These are phyloP conservation scores for Spialia ferax DNA, from an alignment of 2,888 invertebrate genomes.

Conservation along the genomic window DNA sequence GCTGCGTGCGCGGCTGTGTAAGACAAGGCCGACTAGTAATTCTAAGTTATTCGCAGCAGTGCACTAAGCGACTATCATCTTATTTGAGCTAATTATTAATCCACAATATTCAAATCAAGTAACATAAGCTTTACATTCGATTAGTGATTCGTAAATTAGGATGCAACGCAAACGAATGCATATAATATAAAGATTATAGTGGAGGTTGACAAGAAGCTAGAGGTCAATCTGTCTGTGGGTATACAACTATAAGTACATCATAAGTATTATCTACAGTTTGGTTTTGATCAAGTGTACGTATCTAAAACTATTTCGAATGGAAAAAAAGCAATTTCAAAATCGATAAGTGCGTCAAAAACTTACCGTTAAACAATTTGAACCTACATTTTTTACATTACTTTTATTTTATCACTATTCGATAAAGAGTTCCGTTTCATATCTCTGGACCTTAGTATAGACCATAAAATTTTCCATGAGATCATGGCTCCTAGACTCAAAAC, in stretches of 20 bases:
- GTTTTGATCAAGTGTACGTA: no score
- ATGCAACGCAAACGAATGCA: no score
- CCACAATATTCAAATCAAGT: neutral
- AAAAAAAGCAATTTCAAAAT: neutral
- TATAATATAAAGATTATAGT: neutral
- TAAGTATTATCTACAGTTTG: no score
- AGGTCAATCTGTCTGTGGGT: no score
- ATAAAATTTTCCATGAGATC: neutral
- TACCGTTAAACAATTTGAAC: conserved; percentile 2
- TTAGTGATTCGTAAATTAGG: neutral
- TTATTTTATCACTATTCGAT: neutral
- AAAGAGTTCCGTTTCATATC: conserved; percentile 10
- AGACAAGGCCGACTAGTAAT: conserved; percentile 26
- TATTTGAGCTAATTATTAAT: neutral
- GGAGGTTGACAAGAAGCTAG: no score
- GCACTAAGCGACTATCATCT: neutral
- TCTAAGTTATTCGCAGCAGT: conserved; percentile 17
- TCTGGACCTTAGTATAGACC: neutral
- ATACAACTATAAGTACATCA: no score
- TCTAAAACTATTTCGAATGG: no score
- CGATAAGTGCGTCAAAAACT: neutral
- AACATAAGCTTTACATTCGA: neutral
- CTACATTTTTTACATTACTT: neutral
- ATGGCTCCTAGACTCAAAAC: no score
- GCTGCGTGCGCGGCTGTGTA: conserved; percentile 21